Evolutionary conservation across 2,888 invertebrate genomes (phyloP).

Genomic region (Epiblema foenella): DNA sequence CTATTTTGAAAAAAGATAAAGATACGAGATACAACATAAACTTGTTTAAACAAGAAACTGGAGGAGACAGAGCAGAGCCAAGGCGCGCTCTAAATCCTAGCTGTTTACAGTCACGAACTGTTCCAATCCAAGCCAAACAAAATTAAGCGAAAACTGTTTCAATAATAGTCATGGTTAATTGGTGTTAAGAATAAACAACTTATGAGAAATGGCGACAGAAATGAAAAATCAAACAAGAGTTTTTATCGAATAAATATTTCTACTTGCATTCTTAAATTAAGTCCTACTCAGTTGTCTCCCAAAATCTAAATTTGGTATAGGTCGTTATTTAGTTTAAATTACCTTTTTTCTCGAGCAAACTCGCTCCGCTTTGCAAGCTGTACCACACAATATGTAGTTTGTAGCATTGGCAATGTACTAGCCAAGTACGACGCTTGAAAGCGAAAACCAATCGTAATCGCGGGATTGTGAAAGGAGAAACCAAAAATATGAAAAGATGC

Average conservation of each 20-base stretch:
- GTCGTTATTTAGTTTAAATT: background rate
- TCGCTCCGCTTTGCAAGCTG: constrained; percentile 50
- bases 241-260: background rate
- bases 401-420: constrained; percentile 69
- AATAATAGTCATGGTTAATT: background rate
- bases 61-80: constrained; percentile 66
- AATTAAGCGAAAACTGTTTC: constrained; percentile 25
- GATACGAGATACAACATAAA: constrained; percentile 56
- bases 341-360: background rate
- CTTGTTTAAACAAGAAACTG: constrained; percentile 65
- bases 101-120: constrained; percentile 63
- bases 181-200: background rate
- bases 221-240: background rate
- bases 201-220: background rate
- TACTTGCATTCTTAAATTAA: too few relatives aligned
- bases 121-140: constrained; percentile 52
- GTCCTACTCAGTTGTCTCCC: background rate
- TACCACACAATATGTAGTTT: constrained; percentile 47
- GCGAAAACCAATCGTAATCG: constrained; percentile 68
- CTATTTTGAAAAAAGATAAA: constrained; percentile 4
- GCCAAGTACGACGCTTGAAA: constrained; percentile 63
- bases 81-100: constrained; percentile 67
- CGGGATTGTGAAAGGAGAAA: constrained; percentile 60
- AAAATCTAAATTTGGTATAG: background rate
- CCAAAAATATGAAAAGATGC: constrained; percentile 53